phyloP scores from a whole-genome alignment of 1,140 invertebrate species.

The Drosophila nasuta region DNA sequence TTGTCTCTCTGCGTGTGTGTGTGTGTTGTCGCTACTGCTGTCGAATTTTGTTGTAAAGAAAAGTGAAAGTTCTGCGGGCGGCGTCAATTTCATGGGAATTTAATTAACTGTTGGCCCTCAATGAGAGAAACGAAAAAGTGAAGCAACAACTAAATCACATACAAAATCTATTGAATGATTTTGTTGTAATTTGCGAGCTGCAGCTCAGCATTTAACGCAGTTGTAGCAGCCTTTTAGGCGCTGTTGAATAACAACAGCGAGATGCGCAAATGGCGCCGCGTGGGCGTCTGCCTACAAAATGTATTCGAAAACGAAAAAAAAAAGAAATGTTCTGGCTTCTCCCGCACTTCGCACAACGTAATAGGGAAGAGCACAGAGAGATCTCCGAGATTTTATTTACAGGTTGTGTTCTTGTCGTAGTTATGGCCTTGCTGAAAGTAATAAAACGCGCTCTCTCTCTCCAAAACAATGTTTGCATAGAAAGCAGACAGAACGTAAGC shows the following conservation, averaged over 20 bases:
- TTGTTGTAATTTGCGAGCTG: neutral
- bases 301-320: conserved; percentile 24
- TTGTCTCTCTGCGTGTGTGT: neutral
- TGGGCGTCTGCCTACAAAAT: conserved; percentile 72
- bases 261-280: conserved; percentile 76
- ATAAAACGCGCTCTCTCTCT: conserved; percentile 31
- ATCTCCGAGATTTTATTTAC: conserved; percentile 66
- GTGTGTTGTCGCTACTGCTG: conserved; percentile 25
- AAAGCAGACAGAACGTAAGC: neutral
- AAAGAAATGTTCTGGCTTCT: neutral
- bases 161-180: neutral
- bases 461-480: conserved; percentile 32
- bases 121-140: neutral
- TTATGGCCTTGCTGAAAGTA: conserved; percentile 38
- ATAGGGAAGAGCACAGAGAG: neutral
- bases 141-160: neutral
- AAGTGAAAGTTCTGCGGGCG: conserved; percentile 57
- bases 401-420: conserved; percentile 62
- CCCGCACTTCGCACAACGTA: conserved; percentile 10
- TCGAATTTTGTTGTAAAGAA: conserved; percentile 28
- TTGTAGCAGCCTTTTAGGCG: conserved; percentile 19
- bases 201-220: neutral
- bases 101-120: conserved; percentile 36
- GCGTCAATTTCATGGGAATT: conserved; percentile 49
- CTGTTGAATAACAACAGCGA: conserved; percentile 67